Evolutionary conservation across 2,113 vertebrate genomes (phyloP).

Genomic region (Boleophthalmus pectinirostris): DNA sequence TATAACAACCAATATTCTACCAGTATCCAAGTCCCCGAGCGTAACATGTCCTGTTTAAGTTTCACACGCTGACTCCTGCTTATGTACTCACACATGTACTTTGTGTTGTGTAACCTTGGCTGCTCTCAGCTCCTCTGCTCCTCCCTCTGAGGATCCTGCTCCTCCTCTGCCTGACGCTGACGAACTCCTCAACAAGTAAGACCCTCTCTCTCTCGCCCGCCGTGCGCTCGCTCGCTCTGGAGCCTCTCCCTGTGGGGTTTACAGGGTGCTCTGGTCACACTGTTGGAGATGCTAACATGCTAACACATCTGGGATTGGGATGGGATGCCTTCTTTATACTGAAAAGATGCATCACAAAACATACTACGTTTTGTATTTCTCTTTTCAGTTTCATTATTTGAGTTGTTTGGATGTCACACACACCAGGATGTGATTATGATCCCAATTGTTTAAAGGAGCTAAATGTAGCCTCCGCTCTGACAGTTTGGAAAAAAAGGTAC

Average conservation of each 20-base stretch:
- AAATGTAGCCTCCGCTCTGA: too few species aligned
- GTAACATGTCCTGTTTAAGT: background rate
- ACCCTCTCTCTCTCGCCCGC: constrained; percentile 17
- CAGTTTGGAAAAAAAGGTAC: too few species aligned
- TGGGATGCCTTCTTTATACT: background rate
- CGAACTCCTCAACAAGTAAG: constrained; percentile 95
- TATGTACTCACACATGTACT: constrained; percentile 27
- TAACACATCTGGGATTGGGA: too few species aligned
- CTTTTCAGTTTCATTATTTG: too few species aligned
- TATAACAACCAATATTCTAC: too few species aligned
- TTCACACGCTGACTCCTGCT: background rate
- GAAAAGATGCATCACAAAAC: too few species aligned
- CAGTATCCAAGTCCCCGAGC: background rate
- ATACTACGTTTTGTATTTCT: too few species aligned
- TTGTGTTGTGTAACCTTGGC: constrained; percentile 32
- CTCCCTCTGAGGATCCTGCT: constrained; percentile 85
- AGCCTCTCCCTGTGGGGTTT: background rate
- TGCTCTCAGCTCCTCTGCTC: constrained; percentile 77
- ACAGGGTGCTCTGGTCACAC: background rate
- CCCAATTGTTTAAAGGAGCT: too few species aligned
- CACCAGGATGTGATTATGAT: too few species aligned
- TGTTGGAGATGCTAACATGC: background rate
- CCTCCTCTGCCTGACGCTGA: constrained; percentile 89
- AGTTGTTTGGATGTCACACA: too few species aligned
- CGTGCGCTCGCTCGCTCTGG: background rate